Percentiles rank a stretch among this genome's conserved stretches.
Conservation (phyloP, 2,888 invertebrate species). For the Adelphocoris suturalis region DNA sequence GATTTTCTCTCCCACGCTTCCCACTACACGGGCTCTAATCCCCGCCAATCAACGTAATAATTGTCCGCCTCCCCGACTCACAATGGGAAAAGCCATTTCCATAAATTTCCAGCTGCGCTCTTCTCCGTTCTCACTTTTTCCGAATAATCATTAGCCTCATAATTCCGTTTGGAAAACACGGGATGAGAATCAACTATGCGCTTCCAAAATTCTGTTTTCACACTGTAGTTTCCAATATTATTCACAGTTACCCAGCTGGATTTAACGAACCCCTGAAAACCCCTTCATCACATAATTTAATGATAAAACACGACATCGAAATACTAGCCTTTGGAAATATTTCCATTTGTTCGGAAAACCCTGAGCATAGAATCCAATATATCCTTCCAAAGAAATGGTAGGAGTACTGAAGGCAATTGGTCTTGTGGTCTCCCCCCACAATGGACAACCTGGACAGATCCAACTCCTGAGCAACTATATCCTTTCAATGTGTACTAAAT, state of each 20-base stretch:
- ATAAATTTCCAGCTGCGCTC: constrained; percentile 30
- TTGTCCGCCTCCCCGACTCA: constrained; percentile 29
- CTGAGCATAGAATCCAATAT: no score
- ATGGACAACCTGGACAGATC: no score
- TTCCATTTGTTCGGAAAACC: no score
- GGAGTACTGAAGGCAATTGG: no score
- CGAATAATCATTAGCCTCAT: background rate
- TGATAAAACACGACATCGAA: background rate
- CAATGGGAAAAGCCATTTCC: constrained; percentile 28
- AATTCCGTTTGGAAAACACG: background rate
- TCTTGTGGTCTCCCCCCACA: no score
- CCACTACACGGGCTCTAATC: constrained; percentile 57
- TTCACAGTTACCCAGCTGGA: no score
- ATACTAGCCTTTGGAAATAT: no score
- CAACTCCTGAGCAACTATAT: no score
- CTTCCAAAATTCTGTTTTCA: background rate
- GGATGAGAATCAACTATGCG: background rate
- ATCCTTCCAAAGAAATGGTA: no score
- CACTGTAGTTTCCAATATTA: background rate
- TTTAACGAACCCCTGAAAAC: background rate
- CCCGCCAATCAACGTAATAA: constrained; percentile 63
- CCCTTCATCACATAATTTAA: background rate
- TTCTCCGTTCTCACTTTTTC: background rate
- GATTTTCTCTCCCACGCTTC: constrained; percentile 51
- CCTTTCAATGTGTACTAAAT: no score